These are phyloP conservation scores for Apostichopus parvimensis DNA, from an alignment of 35 echinoderm and acorn worm genomes.

Conservation along the genomic window DNA sequence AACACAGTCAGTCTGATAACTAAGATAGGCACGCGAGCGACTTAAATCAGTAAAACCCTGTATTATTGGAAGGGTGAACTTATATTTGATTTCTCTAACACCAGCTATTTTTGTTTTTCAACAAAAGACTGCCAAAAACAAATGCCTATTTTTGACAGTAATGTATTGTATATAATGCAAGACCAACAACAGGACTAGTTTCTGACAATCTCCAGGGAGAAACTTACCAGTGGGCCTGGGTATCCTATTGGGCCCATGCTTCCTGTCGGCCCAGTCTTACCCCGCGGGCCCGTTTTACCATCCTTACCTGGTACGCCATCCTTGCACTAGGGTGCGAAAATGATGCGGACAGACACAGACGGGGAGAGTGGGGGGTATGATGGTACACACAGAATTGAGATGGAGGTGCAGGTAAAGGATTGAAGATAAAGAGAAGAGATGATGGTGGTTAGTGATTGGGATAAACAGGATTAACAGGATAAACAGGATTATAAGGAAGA, in stretches of 20 bases:
- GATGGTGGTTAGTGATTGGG: neutral
- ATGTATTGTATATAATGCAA: too few species aligned
- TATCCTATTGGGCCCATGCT: conserved; percentile 2
- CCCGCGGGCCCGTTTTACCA: neutral
- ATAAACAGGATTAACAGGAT: neutral
- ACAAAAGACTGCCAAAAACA: too few species aligned
- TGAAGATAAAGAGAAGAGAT: neutral
- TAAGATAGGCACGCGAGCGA: too few species aligned
- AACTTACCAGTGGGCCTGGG: neutral
- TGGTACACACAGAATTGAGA: too few species aligned
- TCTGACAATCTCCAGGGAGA: neutral
- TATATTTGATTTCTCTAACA: too few species aligned
- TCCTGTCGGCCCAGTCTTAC: neutral
- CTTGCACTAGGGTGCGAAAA: neutral
- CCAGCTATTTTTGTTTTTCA: too few species aligned
- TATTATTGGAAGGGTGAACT: too few species aligned
- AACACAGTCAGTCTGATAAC: too few species aligned
- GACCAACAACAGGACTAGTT: too few species aligned
- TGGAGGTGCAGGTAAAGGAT: neutral
- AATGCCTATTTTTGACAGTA: too few species aligned
- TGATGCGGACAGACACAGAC: neutral
- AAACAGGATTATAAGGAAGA: neutral
- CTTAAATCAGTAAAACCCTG: too few species aligned
- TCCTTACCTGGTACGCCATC: conserved; percentile 20
- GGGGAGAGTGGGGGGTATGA: too few species aligned